Evolutionary conservation across 2,113 vertebrate species (phyloP), one percentile per base, ranked within the genome.

Genomic region (Ciconia maguari): DNA sequence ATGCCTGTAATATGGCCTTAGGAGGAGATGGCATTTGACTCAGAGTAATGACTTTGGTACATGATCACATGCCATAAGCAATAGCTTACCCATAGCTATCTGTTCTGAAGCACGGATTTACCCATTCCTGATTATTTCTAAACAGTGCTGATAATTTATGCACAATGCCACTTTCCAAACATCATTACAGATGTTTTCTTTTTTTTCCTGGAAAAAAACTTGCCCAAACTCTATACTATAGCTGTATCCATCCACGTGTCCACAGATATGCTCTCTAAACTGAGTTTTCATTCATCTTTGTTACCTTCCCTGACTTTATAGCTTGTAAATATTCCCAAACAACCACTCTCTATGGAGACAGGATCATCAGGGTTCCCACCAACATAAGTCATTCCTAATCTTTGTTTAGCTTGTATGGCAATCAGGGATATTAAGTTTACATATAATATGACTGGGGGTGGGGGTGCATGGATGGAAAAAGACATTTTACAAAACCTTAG

Each of bases 371-470:
- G 7, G 13, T 51, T 83, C n/a, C 38, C 80, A 89, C 4, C n/a
- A 48, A 25, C 27, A 71, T 17, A 27, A 58, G 27, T 38, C 6
- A 44, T 29, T 57, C 44, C 15, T 57, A 22, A 44, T 21, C 16
- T 60, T 42, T 68, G 14, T 46, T 38, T 13, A 66, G 7, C 10
- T 76, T 60, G 18, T 52, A 25, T 30, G 9, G 26, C 27, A 52
- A 44, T 55, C 26, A 44, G 36, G 13, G 11, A 10, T 70, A 48
- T 48, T 69, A 65, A 76, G 3, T 57, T 61, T 69, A 24, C 11
- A 21, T 29, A 25, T 27, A 34, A n/a, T 6, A 72, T 0, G 1
- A n/a, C 11, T 6, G 7, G 6, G 15, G 16, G 4, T 6, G 7
- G 6, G 15, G 16, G 4, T 17, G 13, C 6, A 5, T 5, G 7